Conservation (phyloP, 2,113 vertebrate species). For the Antechinus stuartii region DNA sequence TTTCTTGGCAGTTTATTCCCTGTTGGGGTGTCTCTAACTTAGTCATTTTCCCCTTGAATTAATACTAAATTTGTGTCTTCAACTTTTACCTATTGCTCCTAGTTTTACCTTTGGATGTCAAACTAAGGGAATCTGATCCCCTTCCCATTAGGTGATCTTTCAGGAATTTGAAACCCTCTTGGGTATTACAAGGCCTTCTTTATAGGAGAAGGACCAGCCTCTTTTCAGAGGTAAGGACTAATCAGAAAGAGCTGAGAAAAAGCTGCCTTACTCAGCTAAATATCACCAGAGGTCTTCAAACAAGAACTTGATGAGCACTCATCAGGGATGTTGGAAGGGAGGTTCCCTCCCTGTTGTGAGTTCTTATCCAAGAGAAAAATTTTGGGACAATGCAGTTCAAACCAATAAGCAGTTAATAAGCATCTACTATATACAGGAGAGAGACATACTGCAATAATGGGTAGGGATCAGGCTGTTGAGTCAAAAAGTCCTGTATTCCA, state of each 20-base stretch:
- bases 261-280: neutral
- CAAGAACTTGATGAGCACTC: neutral
- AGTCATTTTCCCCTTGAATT: neutral
- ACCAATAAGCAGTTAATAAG: neutral
- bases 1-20: neutral
- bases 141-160: neutral
- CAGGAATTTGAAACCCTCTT: neutral
- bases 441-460: neutral
- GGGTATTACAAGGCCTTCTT: neutral
- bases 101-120: neutral
- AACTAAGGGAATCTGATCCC: neutral
- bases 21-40: neutral
- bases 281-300: neutral
- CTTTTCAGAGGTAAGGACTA: neutral
- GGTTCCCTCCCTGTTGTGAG: neutral
- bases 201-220: neutral
- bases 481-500: neutral
- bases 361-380: neutral
- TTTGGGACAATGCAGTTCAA: neutral
- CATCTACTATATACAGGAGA: neutral
- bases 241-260: neutral
- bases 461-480: neutral
- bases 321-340: neutral
- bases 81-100: neutral
- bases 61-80: neutral